A percentile compares a stretch with the other conserved stretches of the same genome.
Conservation (phyloP, 2,113 vertebrate species). For the Carassius auratus region DNA sequence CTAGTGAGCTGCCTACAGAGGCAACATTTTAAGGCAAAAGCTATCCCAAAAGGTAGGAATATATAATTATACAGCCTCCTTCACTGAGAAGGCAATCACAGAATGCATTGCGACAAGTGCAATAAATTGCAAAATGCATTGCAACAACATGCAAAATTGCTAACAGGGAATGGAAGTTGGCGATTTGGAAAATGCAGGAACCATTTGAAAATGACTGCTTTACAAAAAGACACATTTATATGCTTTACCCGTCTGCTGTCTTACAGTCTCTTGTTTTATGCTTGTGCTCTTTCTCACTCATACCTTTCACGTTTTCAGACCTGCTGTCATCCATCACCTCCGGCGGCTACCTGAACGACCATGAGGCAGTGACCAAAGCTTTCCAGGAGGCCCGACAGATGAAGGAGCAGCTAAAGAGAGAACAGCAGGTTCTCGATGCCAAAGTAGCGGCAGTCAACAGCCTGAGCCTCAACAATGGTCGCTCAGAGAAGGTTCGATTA, state of each 20-base stretch:
- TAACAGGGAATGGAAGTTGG: not conserved
- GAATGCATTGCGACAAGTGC: not conserved
- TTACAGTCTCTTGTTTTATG: not conserved
- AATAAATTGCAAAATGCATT: not conserved
- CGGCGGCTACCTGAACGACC: slow-evolving; percentile 95
- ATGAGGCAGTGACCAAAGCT: slow-evolving; percentile 96
- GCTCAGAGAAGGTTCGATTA: slow-evolving; percentile 88
- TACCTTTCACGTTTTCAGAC: slow-evolving; percentile 66
- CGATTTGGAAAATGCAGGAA: not conserved
- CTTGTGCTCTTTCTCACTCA: not conserved
- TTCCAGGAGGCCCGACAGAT: slow-evolving; percentile 97
- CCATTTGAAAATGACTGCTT: not conserved
- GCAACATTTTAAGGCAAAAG: not conserved
- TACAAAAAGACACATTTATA: not conserved
- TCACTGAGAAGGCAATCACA: not conserved
- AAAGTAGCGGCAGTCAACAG: slow-evolving; percentile 94
- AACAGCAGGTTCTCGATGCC: slow-evolving; percentile 95
- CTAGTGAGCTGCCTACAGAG: not conserved
- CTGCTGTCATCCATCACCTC: slow-evolving; percentile 82
- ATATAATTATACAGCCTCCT: not conserved
- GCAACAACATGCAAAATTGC: not conserved
- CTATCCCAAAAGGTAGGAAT: not conserved
- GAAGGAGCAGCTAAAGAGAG: slow-evolving; percentile 97
- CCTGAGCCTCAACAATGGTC: slow-evolving; percentile 91
- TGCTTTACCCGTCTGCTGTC: not conserved